Evolutionary conservation across 2,888 invertebrate genomes (phyloP).

Genomic region (Nomada lathburiana): DNA sequence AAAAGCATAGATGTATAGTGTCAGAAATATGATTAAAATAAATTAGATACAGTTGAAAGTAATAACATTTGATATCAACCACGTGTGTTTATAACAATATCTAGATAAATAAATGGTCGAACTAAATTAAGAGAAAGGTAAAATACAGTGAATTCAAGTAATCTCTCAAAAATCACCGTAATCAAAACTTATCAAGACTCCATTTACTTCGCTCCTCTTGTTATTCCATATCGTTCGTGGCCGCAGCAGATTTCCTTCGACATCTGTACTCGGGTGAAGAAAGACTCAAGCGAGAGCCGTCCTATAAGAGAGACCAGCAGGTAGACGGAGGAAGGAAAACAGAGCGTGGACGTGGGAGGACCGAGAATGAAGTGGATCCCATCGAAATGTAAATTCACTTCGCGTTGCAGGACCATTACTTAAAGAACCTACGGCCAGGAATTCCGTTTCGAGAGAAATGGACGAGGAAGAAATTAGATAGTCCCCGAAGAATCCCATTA

Average conservation of each 20-base stretch:
- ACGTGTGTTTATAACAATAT: too few species aligned
- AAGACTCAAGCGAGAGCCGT: neutral
- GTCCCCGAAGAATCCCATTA: constrained; percentile 66
- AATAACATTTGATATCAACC: too few species aligned
- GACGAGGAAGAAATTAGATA: constrained; percentile 67
- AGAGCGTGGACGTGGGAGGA: constrained; percentile 31
- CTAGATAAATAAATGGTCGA: too few species aligned
- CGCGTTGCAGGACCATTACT: constrained; percentile 60
- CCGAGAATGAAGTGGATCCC: constrained; percentile 58
- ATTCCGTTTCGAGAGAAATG: constrained; percentile 63
- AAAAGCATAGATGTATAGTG: too few species aligned
- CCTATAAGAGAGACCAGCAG: neutral
- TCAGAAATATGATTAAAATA: too few species aligned
- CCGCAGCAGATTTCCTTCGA: constrained; percentile 14
- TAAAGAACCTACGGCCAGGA: constrained; percentile 64
- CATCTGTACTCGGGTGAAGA: neutral
- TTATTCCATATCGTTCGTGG: neutral
- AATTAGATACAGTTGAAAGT: too few species aligned
- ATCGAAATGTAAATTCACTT: constrained; percentile 68
- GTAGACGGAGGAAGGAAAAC: neutral
- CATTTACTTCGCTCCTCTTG: neutral
- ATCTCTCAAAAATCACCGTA: neutral
- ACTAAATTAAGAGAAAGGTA: too few species aligned
- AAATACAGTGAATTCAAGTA: too few species aligned
- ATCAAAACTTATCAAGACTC: neutral